These are phyloP conservation scores for Pediacus dermestoides DNA, from an alignment of 2,888 invertebrate genomes.

Conservation along the genomic window DNA sequence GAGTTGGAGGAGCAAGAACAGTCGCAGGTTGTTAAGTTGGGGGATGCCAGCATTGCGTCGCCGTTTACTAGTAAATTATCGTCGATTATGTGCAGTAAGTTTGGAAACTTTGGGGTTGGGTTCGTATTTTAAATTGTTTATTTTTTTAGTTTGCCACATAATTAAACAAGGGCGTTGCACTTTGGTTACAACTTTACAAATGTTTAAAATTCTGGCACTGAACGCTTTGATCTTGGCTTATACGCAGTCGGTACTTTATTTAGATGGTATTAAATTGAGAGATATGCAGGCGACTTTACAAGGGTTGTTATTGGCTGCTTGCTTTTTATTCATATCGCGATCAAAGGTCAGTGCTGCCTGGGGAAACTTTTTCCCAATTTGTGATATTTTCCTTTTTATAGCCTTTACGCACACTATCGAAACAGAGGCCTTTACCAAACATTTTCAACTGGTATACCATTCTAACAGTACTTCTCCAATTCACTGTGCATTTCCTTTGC, in stretches of 20 bases:
- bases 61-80: conserved; percentile 98
- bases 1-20: conserved; percentile 86
- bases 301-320: conserved; percentile 90
- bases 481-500: conserved; percentile 89
- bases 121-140: conserved; percentile 25
- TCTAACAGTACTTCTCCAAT: conserved; percentile 90
- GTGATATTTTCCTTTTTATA: conserved; percentile 46
- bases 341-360: conserved; percentile 92
- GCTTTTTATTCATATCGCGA: conserved; percentile 96
- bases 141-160: conserved; percentile 87
- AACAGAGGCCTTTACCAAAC: conserved; percentile 92
- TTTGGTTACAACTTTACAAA: conserved; percentile 96
- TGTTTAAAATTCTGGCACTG: conserved; percentile 99
- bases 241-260: conserved; percentile 95
- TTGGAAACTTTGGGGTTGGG: conserved; percentile 16
- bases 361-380: neutral
- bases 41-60: conserved; percentile 98
- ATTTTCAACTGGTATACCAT: conserved; percentile 98
- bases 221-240: conserved; percentile 98
- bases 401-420: conserved; percentile 90
- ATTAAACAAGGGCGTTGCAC: conserved; percentile 99
- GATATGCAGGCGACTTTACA: conserved; percentile 98
- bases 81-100: conserved; percentile 89
- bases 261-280: conserved; percentile 97
- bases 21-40: conserved; percentile 86